Evolutionary conservation across 2,113 vertebrate genomes (phyloP).

Genomic region (Bos indicus): DNA sequence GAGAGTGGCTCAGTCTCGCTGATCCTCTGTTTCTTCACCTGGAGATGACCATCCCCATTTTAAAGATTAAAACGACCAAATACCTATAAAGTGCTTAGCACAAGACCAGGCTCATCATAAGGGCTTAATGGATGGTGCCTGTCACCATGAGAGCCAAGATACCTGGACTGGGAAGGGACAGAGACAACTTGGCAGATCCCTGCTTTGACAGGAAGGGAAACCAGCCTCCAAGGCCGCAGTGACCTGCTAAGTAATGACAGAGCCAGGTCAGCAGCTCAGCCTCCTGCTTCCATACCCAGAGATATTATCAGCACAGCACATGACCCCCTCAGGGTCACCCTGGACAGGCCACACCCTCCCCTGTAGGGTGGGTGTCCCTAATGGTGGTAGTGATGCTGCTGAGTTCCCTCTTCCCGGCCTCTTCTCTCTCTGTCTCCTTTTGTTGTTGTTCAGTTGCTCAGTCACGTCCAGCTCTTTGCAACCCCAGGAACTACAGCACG

Average conservation of each 20-base stretch:
- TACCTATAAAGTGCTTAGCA: background rate
- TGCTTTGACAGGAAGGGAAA: background rate
- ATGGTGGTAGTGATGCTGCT: fast-evolving
- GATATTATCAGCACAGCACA: background rate
- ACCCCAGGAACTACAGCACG: background rate
- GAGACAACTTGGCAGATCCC: background rate
- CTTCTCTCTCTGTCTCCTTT: background rate
- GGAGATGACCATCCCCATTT: background rate
- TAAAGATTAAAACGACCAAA: background rate
- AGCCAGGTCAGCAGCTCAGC: background rate
- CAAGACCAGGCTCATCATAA: background rate
- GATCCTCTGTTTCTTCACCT: background rate
- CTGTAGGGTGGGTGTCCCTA: fast-evolving
- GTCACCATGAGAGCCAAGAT: background rate
- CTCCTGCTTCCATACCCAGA: background rate
- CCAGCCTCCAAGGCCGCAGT: background rate
- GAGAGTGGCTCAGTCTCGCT: background rate
- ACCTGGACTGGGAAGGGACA: background rate
- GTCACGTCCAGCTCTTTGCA: background rate
- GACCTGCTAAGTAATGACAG: background rate
- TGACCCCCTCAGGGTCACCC: background rate
- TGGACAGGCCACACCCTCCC: background rate
- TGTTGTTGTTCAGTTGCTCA: background rate
- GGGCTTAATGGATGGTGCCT: background rate
- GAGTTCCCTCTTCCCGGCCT: background rate